Evolutionary conservation across 2,797 vertebrate species (phyloP).

Genomic region (Echeneis naucrates): DNA sequence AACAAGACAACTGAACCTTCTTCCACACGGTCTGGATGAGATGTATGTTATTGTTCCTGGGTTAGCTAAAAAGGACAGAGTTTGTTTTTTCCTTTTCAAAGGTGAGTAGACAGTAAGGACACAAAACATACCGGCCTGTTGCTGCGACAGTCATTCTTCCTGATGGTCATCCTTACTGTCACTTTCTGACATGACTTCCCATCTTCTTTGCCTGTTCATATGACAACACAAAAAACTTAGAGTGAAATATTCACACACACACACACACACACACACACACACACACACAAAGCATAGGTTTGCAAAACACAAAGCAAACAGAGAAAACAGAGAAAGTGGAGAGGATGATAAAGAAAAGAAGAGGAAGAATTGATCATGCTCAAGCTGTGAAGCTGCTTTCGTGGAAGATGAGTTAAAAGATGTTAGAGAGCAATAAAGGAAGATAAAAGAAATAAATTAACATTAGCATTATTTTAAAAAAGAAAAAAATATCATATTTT

Average conservation of each 20-base stretch:
- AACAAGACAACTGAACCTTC: too few relatives aligned
- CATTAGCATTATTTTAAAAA: neutral
- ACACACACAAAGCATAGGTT: too few relatives aligned
- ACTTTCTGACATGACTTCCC: constrained; percentile 98
- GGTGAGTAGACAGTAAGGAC: neutral
- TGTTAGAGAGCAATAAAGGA: constrained; percentile 12
- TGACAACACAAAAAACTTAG: constrained; percentile 15
- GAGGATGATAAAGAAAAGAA: neutral
- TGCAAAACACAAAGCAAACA: constrained; percentile 8
- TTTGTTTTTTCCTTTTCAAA: too few relatives aligned
- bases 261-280: too few relatives aligned
- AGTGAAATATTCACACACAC: too few relatives aligned
- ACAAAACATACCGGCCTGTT: constrained; percentile 90
- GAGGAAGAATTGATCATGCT: constrained; percentile 35
- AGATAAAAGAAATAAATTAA: neutral
- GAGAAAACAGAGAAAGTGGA: neutral
- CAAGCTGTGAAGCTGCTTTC: constrained; percentile 13
- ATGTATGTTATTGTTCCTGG: too few relatives aligned
- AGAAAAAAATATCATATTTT: neutral
- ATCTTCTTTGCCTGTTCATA: constrained; percentile 93
- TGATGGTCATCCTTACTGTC: constrained; percentile 98
- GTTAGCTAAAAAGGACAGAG: too few relatives aligned
- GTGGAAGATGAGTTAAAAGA: neutral
- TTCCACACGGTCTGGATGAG: too few relatives aligned
- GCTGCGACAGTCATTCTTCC: constrained; percentile 98